Evolutionary conservation across 2,888 invertebrate species (phyloP), one percentile per base, ranked within the genome.

Genomic region (Papilio protenor): DNA sequence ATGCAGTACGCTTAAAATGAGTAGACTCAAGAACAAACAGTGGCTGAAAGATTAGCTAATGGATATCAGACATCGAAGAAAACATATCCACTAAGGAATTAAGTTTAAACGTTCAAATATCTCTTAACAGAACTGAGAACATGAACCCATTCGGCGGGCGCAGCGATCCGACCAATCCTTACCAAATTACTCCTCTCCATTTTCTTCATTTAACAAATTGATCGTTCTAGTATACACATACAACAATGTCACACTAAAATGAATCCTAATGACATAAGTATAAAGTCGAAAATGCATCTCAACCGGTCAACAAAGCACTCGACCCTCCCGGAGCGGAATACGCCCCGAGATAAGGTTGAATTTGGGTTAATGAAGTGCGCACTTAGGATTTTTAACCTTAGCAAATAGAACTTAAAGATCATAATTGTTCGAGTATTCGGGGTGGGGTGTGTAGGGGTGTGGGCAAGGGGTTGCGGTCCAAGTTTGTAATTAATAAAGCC

Each of bases 401-500:
- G 82, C 81, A 81, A 85, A 86, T 82, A 86, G 82, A 82, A 84
- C 84, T 89, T 92, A 91, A 87, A 88, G 90, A 84, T 83, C 84
- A 83, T 90, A 89, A 91, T 91, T 81, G 90, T 82, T 88, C 83
- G 88, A 86, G 84, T 84, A 85, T 84, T 74, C 76, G 77, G 55
- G 76, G 81, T 81, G 81, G 77, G 55, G 77, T 73, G 70, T 72
- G 77, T 73, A 72, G 69, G 83, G 83, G 80, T 83, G 81, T 83
- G 81, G 86, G 90, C 40, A 72, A 70, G 87, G 85, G 89, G 88
- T 88, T 93, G 94, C 87, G 94, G 94, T 94, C 88, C 87, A 91
- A 94, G 94, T 94, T 94, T 91, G 93, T 94, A 94, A 94, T 94
- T 94, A 94, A 94, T 94, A 94, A 94, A 93, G 91, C 90, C 91